Percentiles rank a stretch among this genome's conserved stretches.
phyloP scores from a whole-genome alignment of 2,888 invertebrate species.

The Thymelicus lineola region DNA sequence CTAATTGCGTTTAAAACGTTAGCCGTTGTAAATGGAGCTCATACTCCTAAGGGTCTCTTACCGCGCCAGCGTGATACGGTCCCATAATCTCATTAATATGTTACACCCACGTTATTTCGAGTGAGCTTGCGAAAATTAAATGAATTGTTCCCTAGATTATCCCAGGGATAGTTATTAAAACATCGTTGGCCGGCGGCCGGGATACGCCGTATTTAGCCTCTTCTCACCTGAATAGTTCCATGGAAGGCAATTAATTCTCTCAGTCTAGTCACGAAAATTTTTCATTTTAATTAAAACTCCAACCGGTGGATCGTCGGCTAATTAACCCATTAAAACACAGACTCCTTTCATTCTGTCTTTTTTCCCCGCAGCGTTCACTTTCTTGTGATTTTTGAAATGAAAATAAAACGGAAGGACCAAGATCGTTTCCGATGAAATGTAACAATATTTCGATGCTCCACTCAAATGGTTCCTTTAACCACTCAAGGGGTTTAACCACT shows the following conservation, averaged over 20 bases:
- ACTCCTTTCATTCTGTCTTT: conserved; percentile 78
- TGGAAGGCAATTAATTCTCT: conserved; percentile 77
- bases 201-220: conserved; percentile 63
- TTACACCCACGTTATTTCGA: conserved; percentile 38
- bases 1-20: conserved; percentile 25
- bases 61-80: conserved; percentile 35
- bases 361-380: conserved; percentile 71
- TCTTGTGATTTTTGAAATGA: conserved; percentile 76
- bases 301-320: conserved; percentile 80
- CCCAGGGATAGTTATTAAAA: conserved; percentile 45
- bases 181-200: conserved; percentile 45
- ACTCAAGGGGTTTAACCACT: conserved; percentile 8
- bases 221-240: conserved; percentile 80
- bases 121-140: conserved; percentile 39
- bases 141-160: conserved; percentile 38
- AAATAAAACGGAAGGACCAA: conserved; percentile 51
- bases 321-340: conserved; percentile 84
- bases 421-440: conserved; percentile 38
- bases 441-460: conserved; percentile 28
- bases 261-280: conserved; percentile 82
- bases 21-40: conserved; percentile 25
- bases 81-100: conserved; percentile 37
- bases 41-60: conserved; percentile 26
- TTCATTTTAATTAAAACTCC: conserved; percentile 83
- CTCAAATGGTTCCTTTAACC: conserved; percentile 18